These are phyloP conservation scores for Enteromius radiatus DNA, from an alignment of 2,797 vertebrate species.

Conservation along the genomic window DNA sequence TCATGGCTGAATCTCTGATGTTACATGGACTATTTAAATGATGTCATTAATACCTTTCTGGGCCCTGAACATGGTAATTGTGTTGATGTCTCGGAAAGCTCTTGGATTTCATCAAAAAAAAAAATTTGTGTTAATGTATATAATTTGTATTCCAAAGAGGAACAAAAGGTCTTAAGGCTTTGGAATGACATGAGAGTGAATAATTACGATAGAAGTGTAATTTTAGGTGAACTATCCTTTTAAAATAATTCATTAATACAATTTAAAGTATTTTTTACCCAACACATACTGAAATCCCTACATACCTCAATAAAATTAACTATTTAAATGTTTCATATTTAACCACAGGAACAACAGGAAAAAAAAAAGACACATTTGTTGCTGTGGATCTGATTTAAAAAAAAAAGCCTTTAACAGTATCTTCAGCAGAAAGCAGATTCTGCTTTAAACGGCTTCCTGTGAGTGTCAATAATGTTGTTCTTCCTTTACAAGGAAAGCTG, in stretches of 20 bases:
- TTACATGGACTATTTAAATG: neutral
- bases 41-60: too few relatives aligned
- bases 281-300: neutral
- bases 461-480: constrained; percentile 4
- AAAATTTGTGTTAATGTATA: too few relatives aligned
- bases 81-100: too few relatives aligned
- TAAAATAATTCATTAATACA: neutral
- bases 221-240: too few relatives aligned
- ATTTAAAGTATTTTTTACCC: too few relatives aligned
- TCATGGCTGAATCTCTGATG: neutral
- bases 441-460: constrained; percentile 16
- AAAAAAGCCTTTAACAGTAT: neutral
- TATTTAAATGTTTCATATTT: neutral
- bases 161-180: too few relatives aligned
- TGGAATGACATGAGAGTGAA: too few relatives aligned
- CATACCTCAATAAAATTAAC: neutral
- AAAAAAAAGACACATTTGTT: neutral
- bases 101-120: too few relatives aligned
- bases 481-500: constrained; percentile 11
- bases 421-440: constrained; percentile 16
- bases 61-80: too few relatives aligned
- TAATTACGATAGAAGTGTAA: too few relatives aligned
- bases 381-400: neutral
- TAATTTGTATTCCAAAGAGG: neutral
- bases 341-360: neutral